Conservation (phyloP, 2,888 invertebrate genomes). For the Ariolimax columbianus region DNA sequence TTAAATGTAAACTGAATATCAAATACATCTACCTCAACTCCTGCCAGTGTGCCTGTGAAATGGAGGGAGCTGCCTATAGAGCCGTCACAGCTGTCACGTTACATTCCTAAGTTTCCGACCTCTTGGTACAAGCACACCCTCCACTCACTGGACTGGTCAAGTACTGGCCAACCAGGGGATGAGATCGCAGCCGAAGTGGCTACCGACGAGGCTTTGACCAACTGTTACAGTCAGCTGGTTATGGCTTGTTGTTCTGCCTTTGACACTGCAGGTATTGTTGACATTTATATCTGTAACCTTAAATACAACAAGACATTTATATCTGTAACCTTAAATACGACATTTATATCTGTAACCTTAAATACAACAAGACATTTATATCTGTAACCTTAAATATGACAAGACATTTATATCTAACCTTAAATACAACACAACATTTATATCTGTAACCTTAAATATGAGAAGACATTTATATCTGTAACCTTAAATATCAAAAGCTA, state of each 20-base stretch:
- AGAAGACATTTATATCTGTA: too few relatives aligned
- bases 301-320: too few relatives aligned
- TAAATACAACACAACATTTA: too few relatives aligned
- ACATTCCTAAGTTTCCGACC: conserved; percentile 68
- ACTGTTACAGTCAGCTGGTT: conserved; percentile 74
- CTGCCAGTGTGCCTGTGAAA: conserved; percentile 61
- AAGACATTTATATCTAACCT: too few relatives aligned
- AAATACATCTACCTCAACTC: neutral
- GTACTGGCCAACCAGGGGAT: conserved; percentile 61
- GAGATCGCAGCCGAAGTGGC: conserved; percentile 66
- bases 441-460: too few relatives aligned
- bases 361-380: too few relatives aligned
- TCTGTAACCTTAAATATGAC: too few relatives aligned
- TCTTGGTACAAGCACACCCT: conserved; percentile 75
- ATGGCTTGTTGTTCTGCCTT: conserved; percentile 76
- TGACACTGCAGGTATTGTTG: conserved; percentile 66
- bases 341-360: too few relatives aligned
- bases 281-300: too few relatives aligned
- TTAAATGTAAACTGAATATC: too few relatives aligned
- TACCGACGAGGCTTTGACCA: conserved; percentile 51
- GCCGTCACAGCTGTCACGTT: conserved; percentile 66
- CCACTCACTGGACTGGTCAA: conserved; percentile 64
- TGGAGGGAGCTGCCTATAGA: conserved; percentile 75
- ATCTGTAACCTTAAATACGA: too few relatives aligned
- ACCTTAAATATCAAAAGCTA: too few relatives aligned